Base-by-base conservation (phyloP, 2,797 vertebrate species). In the Rhinogobio ventralis region DNA sequence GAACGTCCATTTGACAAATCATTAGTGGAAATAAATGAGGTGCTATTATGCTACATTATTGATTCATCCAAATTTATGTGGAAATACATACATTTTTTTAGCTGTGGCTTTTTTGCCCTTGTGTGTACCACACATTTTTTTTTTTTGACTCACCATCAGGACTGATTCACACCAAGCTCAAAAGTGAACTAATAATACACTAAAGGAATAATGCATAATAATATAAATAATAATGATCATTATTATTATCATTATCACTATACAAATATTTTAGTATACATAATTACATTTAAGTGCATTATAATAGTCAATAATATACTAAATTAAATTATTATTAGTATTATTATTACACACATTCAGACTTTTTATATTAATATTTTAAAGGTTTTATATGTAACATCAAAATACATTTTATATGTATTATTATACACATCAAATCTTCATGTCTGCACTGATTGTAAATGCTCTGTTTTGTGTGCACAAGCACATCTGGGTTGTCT, bases 401-500 rank as follows among this genome's bases (percentile, higher is more conserved):
- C 15, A 9, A 42, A 39, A 42, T 17, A 25, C 53, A 57, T 19
- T 73, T 28, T 28, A 46, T 17, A 60, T 5, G 13, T 25, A 60
- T 62, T 28, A 62, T 25, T 60, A 62, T 53, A 15, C n/a, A 14
- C 23, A 60, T n/a, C 13, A 5, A 60, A 28, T 62, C 25, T 15
- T 28, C 60, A 62, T n/a, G 53, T 57, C 74, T 60, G 55, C n/a
- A 11, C 60, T 39, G 1, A 30, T 66, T 46, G 42, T 33, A 33
- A 79, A 33, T 20, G 60, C 42, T 64, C 57, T 23, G 9, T 60
- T 81, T 55, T 45, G 15, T 64, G 46, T 64, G 53, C 76, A 85
- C 33, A 85, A 64, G 67, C 53, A 85, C 76, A 79, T 76, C 72
- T 67, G 82, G 17, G 45, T 66, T 76, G 60, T 66, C 30, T 67